A percentile compares a stretch with the other conserved stretches of the same genome.
Conservation (phyloP, 2,113 vertebrate genomes). For the Riparia riparia region DNA sequence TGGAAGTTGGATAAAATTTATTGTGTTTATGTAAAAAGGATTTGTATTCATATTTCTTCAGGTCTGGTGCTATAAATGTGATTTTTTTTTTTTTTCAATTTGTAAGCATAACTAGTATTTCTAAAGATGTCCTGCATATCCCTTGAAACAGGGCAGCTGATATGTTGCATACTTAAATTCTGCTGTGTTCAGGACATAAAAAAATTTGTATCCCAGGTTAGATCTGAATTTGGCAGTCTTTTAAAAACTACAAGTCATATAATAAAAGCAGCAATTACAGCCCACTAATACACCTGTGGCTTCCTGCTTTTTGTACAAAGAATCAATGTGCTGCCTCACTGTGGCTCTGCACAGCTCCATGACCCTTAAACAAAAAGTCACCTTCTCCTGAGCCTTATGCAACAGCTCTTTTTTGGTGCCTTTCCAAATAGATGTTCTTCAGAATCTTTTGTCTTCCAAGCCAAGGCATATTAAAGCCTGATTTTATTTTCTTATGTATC, state of each 20-base stretch:
- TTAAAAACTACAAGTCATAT: not conserved
- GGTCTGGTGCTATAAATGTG: not conserved
- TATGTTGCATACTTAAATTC: not conserved
- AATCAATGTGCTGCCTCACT: not conserved
- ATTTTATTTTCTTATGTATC: not conserved
- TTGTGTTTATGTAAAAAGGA: not conserved
- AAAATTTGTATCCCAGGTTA: not conserved
- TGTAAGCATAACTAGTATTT: not conserved
- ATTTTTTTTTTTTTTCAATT: not conserved
- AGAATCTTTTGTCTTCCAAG: not conserved
- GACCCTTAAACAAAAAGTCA: not conserved
- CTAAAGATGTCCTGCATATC: not conserved
- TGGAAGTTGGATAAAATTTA: not conserved
- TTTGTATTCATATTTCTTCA: not conserved
- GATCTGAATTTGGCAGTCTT: not conserved
- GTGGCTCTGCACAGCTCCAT: not conserved
- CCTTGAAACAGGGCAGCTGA: not conserved
- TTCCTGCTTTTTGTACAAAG: not conserved
- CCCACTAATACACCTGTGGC: not conserved
- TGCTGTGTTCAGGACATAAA: not conserved
- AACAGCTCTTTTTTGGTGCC: not conserved
- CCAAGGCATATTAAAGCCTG: not conserved
- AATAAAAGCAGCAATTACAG: not conserved
- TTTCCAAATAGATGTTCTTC: not conserved
- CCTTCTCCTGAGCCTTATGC: not conserved